Evolutionary conservation across 2,797 vertebrate genomes (phyloP), one percentile per base, ranked within the genome.

Genomic region (Chiroxiphia lanceolata): DNA sequence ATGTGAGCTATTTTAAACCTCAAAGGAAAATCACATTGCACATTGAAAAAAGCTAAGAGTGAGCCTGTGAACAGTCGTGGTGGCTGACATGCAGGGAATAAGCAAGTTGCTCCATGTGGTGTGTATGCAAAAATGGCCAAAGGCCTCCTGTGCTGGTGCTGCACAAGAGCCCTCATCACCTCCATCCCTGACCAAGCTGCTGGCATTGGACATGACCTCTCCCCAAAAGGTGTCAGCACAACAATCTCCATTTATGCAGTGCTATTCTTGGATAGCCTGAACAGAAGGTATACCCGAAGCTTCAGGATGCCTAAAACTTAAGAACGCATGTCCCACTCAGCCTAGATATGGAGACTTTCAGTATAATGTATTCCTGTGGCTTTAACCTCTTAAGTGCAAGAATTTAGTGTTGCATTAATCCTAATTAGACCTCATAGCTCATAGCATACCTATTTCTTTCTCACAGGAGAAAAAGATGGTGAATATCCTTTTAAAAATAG

Each of bases 1-100:
- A 91, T 80, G 56, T 3, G 50, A 93, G 69, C 69, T 88, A 94
- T 91, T 92, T 94, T 87, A 85, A 94, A 75, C 57, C 68, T 86
- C 87, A 91, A 89, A 95, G 72, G 67, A 83, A 89, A 89, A 42
- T 70, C 54, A 26, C 60, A 45, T 27, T 70, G 56, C 65, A 29
- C 72, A 29, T 31, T 34, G 31, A 34, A 34, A 15, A 10, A 60
- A 91, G 60, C 34, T 48, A 22, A 67, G 22, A 77, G 56, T 1
- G 5, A 92, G 51, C 9, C 45, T 1, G 2, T 45, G 57, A 71
- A 13, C 20, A 40, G 36, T 40, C 87, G 44, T 0, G 0, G 14
- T 13, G 60, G n/a, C 57, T 77, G 53, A 48, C 60, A 57, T 1
- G 1, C 53, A 70, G 56, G 47, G 82, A 70, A 48, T 77, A 85